These are phyloP conservation scores for Therioaphis trifolii DNA, from an alignment of 2,888 invertebrate genomes.

Conservation along the genomic window DNA sequence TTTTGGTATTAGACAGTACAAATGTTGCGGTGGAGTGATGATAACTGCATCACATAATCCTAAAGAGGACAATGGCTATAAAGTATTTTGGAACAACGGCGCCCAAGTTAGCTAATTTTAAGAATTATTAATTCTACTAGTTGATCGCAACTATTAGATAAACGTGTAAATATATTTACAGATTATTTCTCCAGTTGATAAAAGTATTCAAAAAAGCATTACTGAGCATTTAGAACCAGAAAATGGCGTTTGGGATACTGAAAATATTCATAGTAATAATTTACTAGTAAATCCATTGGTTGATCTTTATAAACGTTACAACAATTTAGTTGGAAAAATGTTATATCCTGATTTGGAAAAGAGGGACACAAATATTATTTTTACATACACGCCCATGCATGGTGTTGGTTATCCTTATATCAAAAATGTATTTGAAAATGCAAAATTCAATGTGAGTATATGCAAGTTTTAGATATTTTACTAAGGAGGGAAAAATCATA, in stretches of 20 bases:
- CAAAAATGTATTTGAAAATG: constrained; percentile 78
- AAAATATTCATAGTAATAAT: constrained; percentile 44
- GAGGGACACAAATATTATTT: constrained; percentile 73
- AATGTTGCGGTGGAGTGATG: constrained; percentile 89
- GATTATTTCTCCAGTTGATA: constrained; percentile 92
- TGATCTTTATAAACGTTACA: constrained; percentile 78
- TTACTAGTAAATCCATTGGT: constrained; percentile 76
- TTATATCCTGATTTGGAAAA: constrained; percentile 74
- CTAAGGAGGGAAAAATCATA: too few relatives aligned
- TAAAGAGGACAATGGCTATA: constrained; percentile 95
- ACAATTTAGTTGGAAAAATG: constrained; percentile 71
- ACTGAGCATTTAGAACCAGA: constrained; percentile 81
- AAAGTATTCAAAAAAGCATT: constrained; percentile 84
- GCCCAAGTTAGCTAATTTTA: constrained; percentile 73
- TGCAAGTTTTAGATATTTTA: too few relatives aligned
- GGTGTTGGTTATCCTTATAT: constrained; percentile 91
- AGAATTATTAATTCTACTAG: background rate
- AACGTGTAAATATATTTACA: constrained; percentile 68
- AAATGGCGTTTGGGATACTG: constrained; percentile 80
- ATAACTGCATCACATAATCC: constrained; percentile 97
- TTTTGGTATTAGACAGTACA: constrained; percentile 80
- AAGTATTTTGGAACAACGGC: constrained; percentile 96
- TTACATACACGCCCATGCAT: constrained; percentile 97
- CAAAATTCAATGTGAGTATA: constrained; percentile 77
- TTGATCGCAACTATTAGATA: background rate